Percentiles rank a stretch among this genome's conserved stretches.
Conservation (phyloP, 2,888 invertebrate species). For the Molorchus minor region DNA sequence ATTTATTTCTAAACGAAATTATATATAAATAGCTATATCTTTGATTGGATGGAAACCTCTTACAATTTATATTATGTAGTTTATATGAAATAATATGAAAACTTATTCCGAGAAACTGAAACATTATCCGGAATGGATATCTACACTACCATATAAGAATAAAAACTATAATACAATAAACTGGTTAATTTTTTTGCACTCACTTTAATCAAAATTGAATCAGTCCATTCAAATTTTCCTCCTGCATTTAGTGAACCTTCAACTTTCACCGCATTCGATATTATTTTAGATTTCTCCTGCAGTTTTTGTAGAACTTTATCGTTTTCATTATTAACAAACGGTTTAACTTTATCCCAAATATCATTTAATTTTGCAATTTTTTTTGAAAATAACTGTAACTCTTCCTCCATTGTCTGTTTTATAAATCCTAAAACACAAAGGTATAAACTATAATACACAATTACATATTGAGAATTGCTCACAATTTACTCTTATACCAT, state of each 20-base stretch:
- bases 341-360: conserved; percentile 29
- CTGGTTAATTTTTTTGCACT: conserved; percentile 2
- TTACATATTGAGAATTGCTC: neutral
- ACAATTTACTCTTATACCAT: too few relatives aligned
- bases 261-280: conserved; percentile 61
- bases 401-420: conserved; percentile 60
- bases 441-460: neutral
- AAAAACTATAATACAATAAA: too few relatives aligned
- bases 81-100: too few relatives aligned
- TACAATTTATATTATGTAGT: too few relatives aligned
- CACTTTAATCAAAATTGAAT: conserved; percentile 85
- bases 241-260: conserved; percentile 77
- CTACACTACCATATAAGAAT: too few relatives aligned
- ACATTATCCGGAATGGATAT: too few relatives aligned
- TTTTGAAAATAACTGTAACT: conserved; percentile 61
- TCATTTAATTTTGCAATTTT: conserved; percentile 58
- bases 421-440: conserved; percentile 40
- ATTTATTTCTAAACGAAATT: too few relatives aligned
- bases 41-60: too few relatives aligned
- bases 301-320: conserved; percentile 58
- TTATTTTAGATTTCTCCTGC: conserved; percentile 33
- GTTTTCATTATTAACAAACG: conserved; percentile 45
- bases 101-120: too few relatives aligned
- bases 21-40: too few relatives aligned
- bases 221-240: conserved; percentile 95